Evolutionary conservation across 2,888 invertebrate species (phyloP), one percentile per base, ranked within the genome.

Genomic region (Nomada ferruginata): DNA sequence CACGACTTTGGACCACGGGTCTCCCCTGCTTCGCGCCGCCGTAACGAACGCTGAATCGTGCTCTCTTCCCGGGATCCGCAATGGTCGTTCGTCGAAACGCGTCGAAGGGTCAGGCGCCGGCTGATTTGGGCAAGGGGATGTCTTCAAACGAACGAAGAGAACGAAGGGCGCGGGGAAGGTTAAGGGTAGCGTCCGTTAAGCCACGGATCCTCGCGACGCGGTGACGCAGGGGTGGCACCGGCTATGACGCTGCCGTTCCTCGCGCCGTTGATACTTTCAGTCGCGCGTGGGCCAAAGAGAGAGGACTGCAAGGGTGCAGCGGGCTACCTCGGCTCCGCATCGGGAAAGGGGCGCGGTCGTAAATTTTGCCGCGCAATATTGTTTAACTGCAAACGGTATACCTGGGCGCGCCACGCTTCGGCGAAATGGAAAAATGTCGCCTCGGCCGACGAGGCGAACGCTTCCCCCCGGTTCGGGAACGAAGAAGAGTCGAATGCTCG

Each of bases 321-420:
- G 79, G 69, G 66, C 72, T 63, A 73, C 66, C 72, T 64, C 47
- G 59, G 73, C 74, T 26, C 20, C 61, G 50, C 68, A 63, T 74
- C 79, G 82, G 82, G 29, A 55, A 76, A 85, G 82, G 72, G 81
- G 26, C 59, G 11, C 23, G 82, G 86, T 84, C 91, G 91, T 93
- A 93, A 93, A 93, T 93, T 93, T 93, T 92, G 93, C 92, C 90
- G 89, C 91, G 92, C 92, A 92, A 92, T 93, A 93, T 93, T 93
- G 91, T 92, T 93, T 92, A 92, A 93, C 92, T 92, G 92, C 92
- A 91, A 93, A 92, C 91, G 87, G 91, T 91, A 91, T 91, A 91
- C 89, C 87, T 90, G 29, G 7, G 88, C 90, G 88, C 89, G 87
- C 88, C 82, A 26, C 73, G 79, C 53, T 50, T 73, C 26, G 53